A percentile compares a stretch with the other conserved stretches of the same genome.
Evolutionary conservation across 2,888 invertebrate genomes (phyloP).

Genomic region (Netelia virgata): DNA sequence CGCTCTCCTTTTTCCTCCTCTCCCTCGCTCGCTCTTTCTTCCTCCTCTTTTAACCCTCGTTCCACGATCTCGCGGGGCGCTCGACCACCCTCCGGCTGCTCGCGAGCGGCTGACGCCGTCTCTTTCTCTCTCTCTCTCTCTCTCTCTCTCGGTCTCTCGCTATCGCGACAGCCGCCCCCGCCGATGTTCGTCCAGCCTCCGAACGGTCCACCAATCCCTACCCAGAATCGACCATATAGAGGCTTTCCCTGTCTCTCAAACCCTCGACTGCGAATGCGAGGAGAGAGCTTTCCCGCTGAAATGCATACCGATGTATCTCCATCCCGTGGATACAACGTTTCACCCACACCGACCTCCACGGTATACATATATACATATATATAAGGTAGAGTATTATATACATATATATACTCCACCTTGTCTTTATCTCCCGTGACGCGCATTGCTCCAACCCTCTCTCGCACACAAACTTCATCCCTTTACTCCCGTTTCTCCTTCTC

Average conservation of each 20-base stretch:
- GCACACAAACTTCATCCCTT: slow-evolving; percentile 19
- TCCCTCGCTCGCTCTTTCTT: slow-evolving; percentile 56
- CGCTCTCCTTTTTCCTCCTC: slow-evolving; percentile 58
- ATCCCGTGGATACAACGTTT: slow-evolving; percentile 68
- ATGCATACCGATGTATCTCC: slow-evolving; percentile 82
- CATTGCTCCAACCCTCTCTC: slow-evolving; percentile 46
- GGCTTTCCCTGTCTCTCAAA: slow-evolving; percentile 38
- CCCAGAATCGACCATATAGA: slow-evolving; percentile 46
- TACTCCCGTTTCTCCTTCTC: slow-evolving; percentile 43
- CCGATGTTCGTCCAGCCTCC: slow-evolving; percentile 61
- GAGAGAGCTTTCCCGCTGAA: slow-evolving; percentile 78
- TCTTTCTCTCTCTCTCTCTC: slow-evolving; percentile 25
- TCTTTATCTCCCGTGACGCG: slow-evolving; percentile 38
- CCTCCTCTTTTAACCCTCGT: slow-evolving; percentile 40
- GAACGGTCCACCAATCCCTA: slow-evolving; percentile 68
- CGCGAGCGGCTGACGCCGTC: slow-evolving; percentile 17
- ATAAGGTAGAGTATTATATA: no score
- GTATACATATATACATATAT: slow-evolving; percentile 30
- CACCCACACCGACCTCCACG: slow-evolving; percentile 49
- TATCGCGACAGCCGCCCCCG: slow-evolving; percentile 46
- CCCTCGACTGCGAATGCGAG: slow-evolving; percentile 58
- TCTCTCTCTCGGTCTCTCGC: slow-evolving; percentile 44
- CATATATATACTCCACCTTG: slow-evolving; percentile 37
- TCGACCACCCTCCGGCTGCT: slow-evolving; percentile 31
- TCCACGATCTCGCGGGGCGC: slow-evolving; percentile 47